Conservation (phyloP, 1,140 invertebrate genomes). For the Brachionus rubens region DNA sequence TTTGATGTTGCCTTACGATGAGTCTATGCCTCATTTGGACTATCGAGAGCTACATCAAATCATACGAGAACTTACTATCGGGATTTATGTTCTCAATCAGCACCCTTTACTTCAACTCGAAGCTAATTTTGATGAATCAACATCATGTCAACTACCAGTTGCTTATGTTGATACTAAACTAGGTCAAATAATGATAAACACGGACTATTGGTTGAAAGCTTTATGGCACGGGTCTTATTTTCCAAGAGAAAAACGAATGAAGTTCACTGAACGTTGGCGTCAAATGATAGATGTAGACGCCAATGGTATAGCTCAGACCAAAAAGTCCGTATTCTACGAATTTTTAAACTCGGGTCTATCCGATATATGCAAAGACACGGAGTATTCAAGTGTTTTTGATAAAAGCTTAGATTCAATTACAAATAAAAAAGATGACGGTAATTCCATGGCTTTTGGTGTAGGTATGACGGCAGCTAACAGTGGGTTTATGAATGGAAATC, state of each 20-base stretch:
- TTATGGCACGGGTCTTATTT: conserved; percentile 60
- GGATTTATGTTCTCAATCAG: conserved; percentile 59
- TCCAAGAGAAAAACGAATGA: conserved; percentile 58
- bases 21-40: not conserved
- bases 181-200: conserved; percentile 55
- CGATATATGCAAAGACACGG: conserved; percentile 4
- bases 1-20: conserved; percentile 29
- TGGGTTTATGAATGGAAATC: conserved; percentile 1
- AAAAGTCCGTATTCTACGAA: conserved; percentile 56
- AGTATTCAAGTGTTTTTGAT: conserved; percentile 7
- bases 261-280: conserved; percentile 60
- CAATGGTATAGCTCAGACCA: conserved; percentile 55
- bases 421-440: conserved; percentile 1
- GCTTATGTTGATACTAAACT: conserved; percentile 58
- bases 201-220: conserved; percentile 60
- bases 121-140: conserved; percentile 57
- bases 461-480: conserved; percentile 23
- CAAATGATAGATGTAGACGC: conserved; percentile 55
- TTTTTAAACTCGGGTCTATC: conserved; percentile 55
- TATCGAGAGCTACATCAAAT: conserved; percentile 55
- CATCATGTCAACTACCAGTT: conserved; percentile 56
- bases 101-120: conserved; percentile 55
- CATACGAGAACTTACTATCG: conserved; percentile 57
- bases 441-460: conserved; percentile 27
- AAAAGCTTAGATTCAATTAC: not conserved